Percentiles rank a stretch among this genome's conserved stretches.
Conservation (phyloP, 2,797 vertebrate genomes). For the Phrynocephalus guinanensis region DNA sequence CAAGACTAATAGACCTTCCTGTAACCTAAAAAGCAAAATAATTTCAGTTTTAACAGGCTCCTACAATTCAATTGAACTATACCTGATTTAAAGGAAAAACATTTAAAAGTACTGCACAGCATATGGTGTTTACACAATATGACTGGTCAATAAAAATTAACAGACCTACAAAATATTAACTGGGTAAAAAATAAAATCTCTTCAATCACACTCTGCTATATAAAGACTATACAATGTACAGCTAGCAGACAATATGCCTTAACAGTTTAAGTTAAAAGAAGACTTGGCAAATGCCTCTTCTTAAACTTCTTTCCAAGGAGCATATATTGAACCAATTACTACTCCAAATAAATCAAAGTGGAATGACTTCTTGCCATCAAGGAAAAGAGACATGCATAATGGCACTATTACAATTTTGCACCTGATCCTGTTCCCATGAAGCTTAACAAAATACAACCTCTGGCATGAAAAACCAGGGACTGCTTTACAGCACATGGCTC, state of each 20-base stretch:
- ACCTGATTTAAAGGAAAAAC: slow-evolving; percentile 26
- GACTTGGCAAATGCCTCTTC: slow-evolving; percentile 36
- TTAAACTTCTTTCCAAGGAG: slow-evolving; percentile 18
- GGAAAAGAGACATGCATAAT: not conserved
- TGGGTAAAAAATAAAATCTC: slow-evolving; percentile 42
- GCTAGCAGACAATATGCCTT: slow-evolving; percentile 30
- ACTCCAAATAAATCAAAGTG: not conserved
- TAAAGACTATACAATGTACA: not conserved
- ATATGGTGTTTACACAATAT: slow-evolving; percentile 12
- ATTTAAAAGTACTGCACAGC: slow-evolving; percentile 24
- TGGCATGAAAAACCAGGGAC: slow-evolving; percentile 22
- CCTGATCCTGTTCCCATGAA: not conserved
- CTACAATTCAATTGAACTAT: slow-evolving; percentile 18
- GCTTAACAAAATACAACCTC: slow-evolving; percentile 5
- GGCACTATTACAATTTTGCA: too few species aligned
- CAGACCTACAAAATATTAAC: not conserved
- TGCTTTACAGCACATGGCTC: not conserved
- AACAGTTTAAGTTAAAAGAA: slow-evolving; percentile 42
- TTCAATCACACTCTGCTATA: slow-evolving; percentile 29
- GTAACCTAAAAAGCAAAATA: not conserved
- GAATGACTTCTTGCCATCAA: not conserved
- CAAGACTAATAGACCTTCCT: slow-evolving; percentile 1
- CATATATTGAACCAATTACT: slow-evolving; percentile 10
- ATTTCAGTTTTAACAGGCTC: not conserved
- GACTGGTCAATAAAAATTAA: slow-evolving; percentile 14